phyloP scores from a whole-genome alignment of 1,140 invertebrate species.

The Musca vetustissima region DNA sequence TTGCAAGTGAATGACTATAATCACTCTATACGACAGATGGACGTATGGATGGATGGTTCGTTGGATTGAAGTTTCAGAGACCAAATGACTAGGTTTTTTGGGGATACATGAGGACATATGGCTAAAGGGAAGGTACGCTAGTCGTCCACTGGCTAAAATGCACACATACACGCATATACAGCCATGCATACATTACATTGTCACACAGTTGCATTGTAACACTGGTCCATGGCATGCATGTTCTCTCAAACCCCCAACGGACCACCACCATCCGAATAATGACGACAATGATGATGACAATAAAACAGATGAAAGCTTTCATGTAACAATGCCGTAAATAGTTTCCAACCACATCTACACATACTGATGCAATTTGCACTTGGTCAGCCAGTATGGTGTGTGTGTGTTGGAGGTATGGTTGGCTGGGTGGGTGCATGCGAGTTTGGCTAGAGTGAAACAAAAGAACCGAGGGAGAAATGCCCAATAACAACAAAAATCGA shows the following conservation, averaged over 20 bases:
- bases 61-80: background rate
- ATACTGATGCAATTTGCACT: background rate
- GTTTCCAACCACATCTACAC: background rate
- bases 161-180: background rate
- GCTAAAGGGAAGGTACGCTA: background rate
- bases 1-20: slow-evolving; percentile 19
- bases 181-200: background rate
- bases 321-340: background rate
- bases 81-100: background rate
- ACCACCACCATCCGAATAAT: background rate
- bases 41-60: no score
- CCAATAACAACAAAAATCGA: slow-evolving; percentile 26
- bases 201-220: background rate
- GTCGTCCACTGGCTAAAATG: background rate
- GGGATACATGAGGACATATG: background rate
- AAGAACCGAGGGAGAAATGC: background rate
- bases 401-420: no score
- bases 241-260: background rate
- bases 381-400: background rate
- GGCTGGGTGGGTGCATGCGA: no score
- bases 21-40: background rate
- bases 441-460: background rate
- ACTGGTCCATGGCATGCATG: background rate
- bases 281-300: slow-evolving; percentile 2
- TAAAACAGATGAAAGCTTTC: slow-evolving; percentile 21